Evolutionary conservation across 1,140 invertebrate species (phyloP).

Genomic region (Drosophila simulans): DNA sequence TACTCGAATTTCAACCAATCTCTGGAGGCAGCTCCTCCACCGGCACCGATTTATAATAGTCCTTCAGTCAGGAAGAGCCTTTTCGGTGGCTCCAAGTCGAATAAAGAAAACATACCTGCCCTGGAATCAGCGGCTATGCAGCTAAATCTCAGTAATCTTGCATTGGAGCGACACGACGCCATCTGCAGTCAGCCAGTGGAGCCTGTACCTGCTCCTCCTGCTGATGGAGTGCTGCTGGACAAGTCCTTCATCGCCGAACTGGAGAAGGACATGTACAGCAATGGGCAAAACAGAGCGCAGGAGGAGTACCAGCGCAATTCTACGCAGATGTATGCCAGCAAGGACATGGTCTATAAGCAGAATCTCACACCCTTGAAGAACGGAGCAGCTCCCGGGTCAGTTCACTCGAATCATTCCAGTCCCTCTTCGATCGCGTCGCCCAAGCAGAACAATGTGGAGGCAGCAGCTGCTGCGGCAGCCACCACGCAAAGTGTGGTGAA

Average conservation of each 20-base stretch:
- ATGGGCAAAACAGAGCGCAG: conserved; percentile 65
- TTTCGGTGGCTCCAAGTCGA: conserved; percentile 47
- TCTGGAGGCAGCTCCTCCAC: conserved; percentile 1
- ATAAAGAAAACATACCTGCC: conserved; percentile 79
- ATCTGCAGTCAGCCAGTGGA: conserved; percentile 2
- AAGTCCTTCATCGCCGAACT: conserved; percentile 87
- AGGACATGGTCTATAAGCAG: conserved; percentile 74
- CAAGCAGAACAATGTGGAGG: conserved; percentile 67
- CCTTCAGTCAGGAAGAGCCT: conserved; percentile 63
- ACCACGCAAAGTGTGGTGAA: conserved; percentile 84
- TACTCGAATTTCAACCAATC: conserved; percentile 63
- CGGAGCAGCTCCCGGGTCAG: conserved; percentile 5
- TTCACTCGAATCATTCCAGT: conserved; percentile 64
- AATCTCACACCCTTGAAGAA: conserved; percentile 80
- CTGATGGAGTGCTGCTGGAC: conserved; percentile 84
- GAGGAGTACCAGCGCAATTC: conserved; percentile 84
- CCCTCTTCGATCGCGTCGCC: conserved; percentile 56
- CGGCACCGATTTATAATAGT: conserved; percentile 51
- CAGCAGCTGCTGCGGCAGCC: conserved; percentile 27
- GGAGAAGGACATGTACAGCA: conserved; percentile 86
- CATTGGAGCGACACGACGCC: conserved; percentile 44
- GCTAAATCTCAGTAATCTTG: conserved; percentile 62
- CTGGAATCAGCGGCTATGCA: conserved; percentile 69
- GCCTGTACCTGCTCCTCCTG: conserved; percentile 11
- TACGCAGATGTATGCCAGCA: conserved; percentile 85